Percentiles rank a stretch among this genome's conserved stretches.
These are phyloP conservation scores for Eleginops maclovinus DNA, from an alignment of 2,113 vertebrate species.

Conservation along the genomic window DNA sequence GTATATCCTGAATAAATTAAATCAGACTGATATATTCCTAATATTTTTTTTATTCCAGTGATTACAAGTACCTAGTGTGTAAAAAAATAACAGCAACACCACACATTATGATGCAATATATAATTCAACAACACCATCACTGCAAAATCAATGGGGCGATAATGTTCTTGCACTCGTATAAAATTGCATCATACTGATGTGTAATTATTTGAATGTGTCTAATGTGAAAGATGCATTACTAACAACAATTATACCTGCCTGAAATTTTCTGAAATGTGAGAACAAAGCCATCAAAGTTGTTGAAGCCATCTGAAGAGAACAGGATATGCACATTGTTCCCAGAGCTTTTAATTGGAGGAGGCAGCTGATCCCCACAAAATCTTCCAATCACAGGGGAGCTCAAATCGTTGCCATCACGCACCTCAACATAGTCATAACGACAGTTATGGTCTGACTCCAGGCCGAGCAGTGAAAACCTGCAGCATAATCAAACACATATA, in stretches of 20 bases:
- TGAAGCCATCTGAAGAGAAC: slow-evolving; percentile 92
- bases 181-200: slow-evolving; percentile 5
- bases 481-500: neutral
- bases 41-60: too few species aligned
- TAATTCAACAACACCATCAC: neutral
- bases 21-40: neutral
- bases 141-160: neutral
- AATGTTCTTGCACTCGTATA: neutral
- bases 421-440: slow-evolving; percentile 90
- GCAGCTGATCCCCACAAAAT: slow-evolving; percentile 90
- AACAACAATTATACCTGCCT: slow-evolving; percentile 76
- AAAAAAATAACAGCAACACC: neutral
- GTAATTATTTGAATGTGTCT: neutral
- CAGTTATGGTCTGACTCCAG: slow-evolving; percentile 93
- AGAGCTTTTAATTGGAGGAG: slow-evolving; percentile 85
- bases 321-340: slow-evolving; percentile 86
- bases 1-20: slow-evolving; percentile 4
- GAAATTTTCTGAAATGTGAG: slow-evolving; percentile 90
- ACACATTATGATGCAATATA: neutral
- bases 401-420: slow-evolving; percentile 88
- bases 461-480: slow-evolving; percentile 89
- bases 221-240: neutral
- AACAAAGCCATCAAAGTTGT: slow-evolving; percentile 93
- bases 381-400: slow-evolving; percentile 88
- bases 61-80: too few species aligned